Evolutionary conservation across 2,113 vertebrate species (phyloP).

Genomic region (Tupaia chinensis): DNA sequence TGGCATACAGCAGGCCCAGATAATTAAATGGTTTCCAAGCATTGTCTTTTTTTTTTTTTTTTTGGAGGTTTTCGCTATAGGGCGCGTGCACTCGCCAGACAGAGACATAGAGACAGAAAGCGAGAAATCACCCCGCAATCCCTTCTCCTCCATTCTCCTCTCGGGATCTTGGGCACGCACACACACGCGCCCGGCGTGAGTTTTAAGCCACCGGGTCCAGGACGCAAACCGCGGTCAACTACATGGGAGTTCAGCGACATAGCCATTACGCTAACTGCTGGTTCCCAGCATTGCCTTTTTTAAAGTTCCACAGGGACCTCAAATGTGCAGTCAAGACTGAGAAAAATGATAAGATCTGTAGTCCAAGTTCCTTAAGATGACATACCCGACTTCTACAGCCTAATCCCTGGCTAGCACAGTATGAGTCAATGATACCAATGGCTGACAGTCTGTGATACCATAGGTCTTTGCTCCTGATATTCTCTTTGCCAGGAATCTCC

Average conservation of each 20-base stretch:
- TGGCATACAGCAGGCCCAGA: not conserved
- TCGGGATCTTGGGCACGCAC: too few species aligned
- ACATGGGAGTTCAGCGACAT: too few species aligned
- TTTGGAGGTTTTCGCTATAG: too few species aligned
- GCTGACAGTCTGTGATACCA: not conserved
- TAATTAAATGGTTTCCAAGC: constrained; percentile 26
- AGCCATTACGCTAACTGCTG: too few species aligned
- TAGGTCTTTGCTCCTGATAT: not conserved
- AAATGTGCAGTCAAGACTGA: not conserved
- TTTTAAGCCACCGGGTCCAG: too few species aligned
- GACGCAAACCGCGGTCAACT: too few species aligned
- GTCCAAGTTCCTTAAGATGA: not conserved
- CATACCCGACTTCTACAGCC: not conserved
- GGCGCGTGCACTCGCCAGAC: too few species aligned
- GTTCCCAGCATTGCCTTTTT: not conserved
- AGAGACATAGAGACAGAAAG: too few species aligned
- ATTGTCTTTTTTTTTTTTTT: not conserved
- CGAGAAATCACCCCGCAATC: too few species aligned
- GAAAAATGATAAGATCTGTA: not conserved
- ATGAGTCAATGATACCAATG: not conserved
- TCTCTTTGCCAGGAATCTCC: not conserved
- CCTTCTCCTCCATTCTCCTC: too few species aligned
- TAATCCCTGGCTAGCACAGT: not conserved
- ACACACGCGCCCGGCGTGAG: too few species aligned
- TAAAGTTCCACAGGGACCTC: not conserved